These are phyloP conservation scores for Heteromormyrus szaboi DNA, from an alignment of 2,797 vertebrate species.

Conservation along the genomic window DNA sequence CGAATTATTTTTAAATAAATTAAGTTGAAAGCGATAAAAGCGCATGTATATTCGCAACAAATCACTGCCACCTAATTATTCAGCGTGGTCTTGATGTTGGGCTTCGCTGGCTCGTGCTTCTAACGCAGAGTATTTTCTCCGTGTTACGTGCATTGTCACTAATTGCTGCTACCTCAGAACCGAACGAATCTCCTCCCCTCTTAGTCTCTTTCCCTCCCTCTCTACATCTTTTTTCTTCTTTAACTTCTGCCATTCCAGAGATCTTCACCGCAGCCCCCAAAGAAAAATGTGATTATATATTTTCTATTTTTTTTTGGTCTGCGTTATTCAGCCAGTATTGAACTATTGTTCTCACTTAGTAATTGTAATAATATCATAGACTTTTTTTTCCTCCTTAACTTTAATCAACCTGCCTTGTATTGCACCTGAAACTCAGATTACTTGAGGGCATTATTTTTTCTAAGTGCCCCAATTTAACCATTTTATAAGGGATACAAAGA, in stretches of 20 bases:
- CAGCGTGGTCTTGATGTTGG: not conserved
- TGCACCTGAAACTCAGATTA: not conserved
- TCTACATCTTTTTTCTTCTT: slow-evolving; percentile 24
- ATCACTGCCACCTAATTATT: not conserved
- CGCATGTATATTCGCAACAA: not conserved
- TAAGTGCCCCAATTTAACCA: not conserved
- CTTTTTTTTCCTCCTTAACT: not conserved
- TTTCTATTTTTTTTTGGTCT: not conserved
- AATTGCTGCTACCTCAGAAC: slow-evolving; percentile 62
- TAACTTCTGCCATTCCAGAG: slow-evolving; percentile 3
- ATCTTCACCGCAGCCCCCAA: not conserved
- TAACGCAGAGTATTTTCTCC: slow-evolving; percentile 40
- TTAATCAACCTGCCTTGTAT: not conserved
- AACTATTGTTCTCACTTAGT: not conserved
- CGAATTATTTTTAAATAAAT: not conserved
- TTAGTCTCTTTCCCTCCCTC: slow-evolving; percentile 40
- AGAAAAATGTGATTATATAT: not conserved
- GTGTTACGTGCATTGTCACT: slow-evolving; percentile 52
- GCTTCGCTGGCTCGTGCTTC: slow-evolving; percentile 27
- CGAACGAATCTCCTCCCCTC: slow-evolving; percentile 65
- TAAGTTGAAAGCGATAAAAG: not conserved
- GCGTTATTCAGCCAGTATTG: not conserved
- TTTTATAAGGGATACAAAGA: not conserved
- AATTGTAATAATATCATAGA: not conserved
- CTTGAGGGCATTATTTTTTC: not conserved